Evolutionary conservation across 2,888 invertebrate genomes (phyloP).

Genomic region (Homarus gammarus): DNA sequence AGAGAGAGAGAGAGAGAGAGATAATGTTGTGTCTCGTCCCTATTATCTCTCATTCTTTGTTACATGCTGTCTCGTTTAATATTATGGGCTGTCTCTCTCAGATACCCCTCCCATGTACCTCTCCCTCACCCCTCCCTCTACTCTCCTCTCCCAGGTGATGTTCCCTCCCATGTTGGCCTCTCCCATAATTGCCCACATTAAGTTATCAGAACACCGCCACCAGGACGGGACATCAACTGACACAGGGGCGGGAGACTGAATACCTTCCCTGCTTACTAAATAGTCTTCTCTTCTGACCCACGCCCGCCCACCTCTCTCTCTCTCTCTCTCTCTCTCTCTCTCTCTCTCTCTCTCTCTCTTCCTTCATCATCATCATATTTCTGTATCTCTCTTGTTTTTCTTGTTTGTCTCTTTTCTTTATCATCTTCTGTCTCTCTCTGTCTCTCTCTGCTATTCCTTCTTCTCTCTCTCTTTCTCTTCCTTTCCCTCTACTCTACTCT

Average conservation of each 20-base stretch:
- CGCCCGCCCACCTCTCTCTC: background rate
- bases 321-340: background rate
- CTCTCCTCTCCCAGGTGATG: background rate
- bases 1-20: too few relatives aligned
- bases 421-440: too few relatives aligned
- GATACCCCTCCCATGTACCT: background rate
- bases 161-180: background rate
- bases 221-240: background rate
- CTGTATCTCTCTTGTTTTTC: conserved; percentile 7
- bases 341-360: background rate
- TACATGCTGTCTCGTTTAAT: too few relatives aligned
- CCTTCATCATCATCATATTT: background rate
- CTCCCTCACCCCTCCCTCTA: background rate
- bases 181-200: conserved; percentile 11
- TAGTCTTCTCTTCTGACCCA: background rate
- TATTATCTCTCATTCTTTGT: too few relatives aligned
- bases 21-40: too few relatives aligned
- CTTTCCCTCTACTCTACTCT: too few relatives aligned
- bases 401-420: too few relatives aligned
- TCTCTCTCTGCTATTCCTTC: background rate
- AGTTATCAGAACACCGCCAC: conserved; percentile 20
- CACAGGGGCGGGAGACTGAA: background rate
- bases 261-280: conserved; percentile 1
- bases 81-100: too few relatives aligned
- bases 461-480: conserved; percentile 7